phyloP scores from a whole-genome alignment of 2,888 invertebrate genomes.

The Dolichomitus sp. region DNA sequence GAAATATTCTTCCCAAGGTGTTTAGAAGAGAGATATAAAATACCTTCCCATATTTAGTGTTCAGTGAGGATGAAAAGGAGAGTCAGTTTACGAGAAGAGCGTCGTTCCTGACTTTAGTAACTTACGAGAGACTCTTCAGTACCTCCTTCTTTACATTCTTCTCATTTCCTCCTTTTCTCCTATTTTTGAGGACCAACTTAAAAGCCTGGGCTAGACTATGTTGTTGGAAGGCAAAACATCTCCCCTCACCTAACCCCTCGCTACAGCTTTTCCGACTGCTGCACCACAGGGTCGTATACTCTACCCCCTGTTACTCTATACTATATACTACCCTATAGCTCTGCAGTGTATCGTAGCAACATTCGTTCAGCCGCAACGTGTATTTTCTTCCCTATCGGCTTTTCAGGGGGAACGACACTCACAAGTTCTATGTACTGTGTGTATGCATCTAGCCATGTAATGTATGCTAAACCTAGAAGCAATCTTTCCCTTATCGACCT shows the following conservation, averaged over 20 bases:
- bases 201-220: conserved; percentile 33
- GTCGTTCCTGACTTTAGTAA: not conserved
- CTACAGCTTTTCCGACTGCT: conserved; percentile 16
- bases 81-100: conserved; percentile 3
- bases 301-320: not conserved
- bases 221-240: conserved; percentile 46
- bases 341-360: conserved; percentile 15
- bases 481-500: conserved; percentile 11
- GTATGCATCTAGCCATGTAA: not conserved
- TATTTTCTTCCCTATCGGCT: conserved; percentile 25
- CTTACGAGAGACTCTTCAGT: not conserved
- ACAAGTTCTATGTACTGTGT: not conserved
- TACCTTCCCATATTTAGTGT: not conserved
- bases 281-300: conserved; percentile 43
- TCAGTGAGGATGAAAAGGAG: not conserved
- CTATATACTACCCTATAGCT: not conserved
- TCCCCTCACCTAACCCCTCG: not conserved
- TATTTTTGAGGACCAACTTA: conserved; percentile 47
- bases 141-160: conserved; percentile 28
- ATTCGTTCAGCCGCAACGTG: conserved; percentile 41
- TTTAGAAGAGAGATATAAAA: not conserved
- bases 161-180: conserved; percentile 40
- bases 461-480: conserved; percentile 2
- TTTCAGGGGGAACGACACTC: conserved; percentile 3
- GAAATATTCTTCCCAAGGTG: not conserved